Base-by-base conservation (phyloP, 2,113 vertebrate genomes). In the Lampris incognitus region DNA sequence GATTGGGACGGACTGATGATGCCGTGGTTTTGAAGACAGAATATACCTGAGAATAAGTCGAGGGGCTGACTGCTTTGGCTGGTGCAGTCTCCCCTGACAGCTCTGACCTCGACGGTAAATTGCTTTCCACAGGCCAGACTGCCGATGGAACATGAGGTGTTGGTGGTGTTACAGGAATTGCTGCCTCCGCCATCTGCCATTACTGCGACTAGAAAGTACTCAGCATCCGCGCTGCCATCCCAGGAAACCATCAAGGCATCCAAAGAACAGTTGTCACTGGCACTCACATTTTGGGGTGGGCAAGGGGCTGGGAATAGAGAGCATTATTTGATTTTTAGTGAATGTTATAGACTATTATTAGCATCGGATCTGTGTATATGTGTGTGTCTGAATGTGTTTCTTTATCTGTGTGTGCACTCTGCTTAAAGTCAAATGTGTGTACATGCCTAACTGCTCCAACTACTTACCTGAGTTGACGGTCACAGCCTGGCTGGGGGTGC, bases 401-500 rank as follows among this genome's bases (percentile, higher is more conserved):
- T 11, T 9, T 7, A 10, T 10, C 2, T 9, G 8, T 51, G 13
- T 56, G 13, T n/a, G 55, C 36, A 24, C 24, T 24, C 24, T 24
- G 24, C 24, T 24, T 24, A 24, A 24, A 24, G 24, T 24, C 24
- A 24, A 24, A 24, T 56, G 62, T 65, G 36, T 50, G n/a, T 48
- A 4, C 10, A 4, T 8, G 13, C 0, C 6, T 38, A 0, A 4
- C 8, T 51, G 3, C 51, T 41, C 5, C 2, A 3, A 59, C 42
- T 81, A 0, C 68, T 83, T 57, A 94, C 93, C 88, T 87, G 93
- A 85, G 67, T 83, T 63, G 5, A 94, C 76, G 1, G 63, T 41
- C 60, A 81, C 2, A 5, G 62, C 51, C 66, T 80, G 55, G 51
- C 92, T 93, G 9, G 82, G 75, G 41, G 70, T 0, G 36, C 89